Conservation (phyloP, 2,888 invertebrate genomes). For the Leptopilina drosophilae region DNA sequence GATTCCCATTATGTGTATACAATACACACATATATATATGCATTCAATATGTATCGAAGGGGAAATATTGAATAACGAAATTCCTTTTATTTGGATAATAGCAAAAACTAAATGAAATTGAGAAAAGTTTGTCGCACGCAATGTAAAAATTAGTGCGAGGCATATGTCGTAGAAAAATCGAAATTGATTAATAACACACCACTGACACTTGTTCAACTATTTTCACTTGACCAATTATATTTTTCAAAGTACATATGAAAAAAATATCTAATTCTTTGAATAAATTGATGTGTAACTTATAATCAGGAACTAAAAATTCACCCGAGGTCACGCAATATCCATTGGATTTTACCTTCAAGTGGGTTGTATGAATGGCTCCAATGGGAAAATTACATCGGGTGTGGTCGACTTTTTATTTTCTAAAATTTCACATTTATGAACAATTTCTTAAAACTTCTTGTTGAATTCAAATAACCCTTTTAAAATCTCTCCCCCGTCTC, state of each 20-base stretch:
- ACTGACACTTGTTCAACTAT: background rate
- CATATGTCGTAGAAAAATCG: background rate
- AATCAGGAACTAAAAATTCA: slow-evolving; percentile 17
- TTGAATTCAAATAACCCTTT: background rate
- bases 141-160: background rate
- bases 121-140: background rate
- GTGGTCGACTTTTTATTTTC: slow-evolving; percentile 11
- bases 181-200: background rate
- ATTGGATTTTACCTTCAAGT: slow-evolving; percentile 24
- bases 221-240: background rate
- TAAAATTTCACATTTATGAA: background rate
- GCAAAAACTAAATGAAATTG: background rate
- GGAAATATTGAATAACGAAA: slow-evolving; percentile 25
- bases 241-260: background rate
- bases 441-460: background rate
- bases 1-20: background rate
- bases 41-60: background rate
- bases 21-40: background rate
- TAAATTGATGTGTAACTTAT: background rate
- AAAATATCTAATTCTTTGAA: background rate
- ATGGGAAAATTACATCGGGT: slow-evolving; percentile 19
- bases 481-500: background rate
- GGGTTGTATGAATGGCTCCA: slow-evolving; percentile 4
- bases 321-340: slow-evolving; percentile 20
- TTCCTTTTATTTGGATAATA: background rate